phyloP scores from a whole-genome alignment of 2,888 invertebrate genomes.

The Spilarctia lutea region DNA sequence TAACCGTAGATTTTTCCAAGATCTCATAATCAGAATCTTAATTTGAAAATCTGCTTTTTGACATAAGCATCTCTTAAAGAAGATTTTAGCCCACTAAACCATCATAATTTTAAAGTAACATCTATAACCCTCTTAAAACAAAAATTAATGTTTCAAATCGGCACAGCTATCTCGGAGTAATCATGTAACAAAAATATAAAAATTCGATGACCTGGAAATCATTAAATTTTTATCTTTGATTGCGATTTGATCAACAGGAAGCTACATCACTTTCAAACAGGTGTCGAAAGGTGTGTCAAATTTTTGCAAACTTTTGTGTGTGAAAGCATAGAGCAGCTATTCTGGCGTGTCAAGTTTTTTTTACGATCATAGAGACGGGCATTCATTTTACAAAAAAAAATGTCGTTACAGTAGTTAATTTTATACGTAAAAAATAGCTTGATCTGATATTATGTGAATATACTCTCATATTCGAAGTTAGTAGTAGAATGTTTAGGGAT shows the following conservation, averaged over 20 bases:
- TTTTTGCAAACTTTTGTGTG: background rate
- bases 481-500: background rate
- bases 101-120: too few species aligned
- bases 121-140: too few species aligned
- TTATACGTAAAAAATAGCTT: background rate
- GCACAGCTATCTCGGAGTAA: too few species aligned
- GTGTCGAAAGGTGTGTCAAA: background rate
- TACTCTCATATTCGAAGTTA: background rate
- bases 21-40: too few species aligned
- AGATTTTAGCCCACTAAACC: too few species aligned
- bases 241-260: background rate
- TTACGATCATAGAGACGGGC: background rate
- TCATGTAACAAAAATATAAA: too few species aligned
- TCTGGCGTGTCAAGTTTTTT: background rate
- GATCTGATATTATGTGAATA: background rate
- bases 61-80: too few species aligned
- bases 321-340: background rate
- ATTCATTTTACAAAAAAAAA: background rate
- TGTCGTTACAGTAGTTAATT: background rate
- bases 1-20: too few species aligned
- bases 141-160: too few species aligned
- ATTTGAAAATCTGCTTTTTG: too few species aligned
- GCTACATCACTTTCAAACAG: background rate
- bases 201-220: background rate
- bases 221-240: background rate